Evolutionary conservation across 2,113 vertebrate genomes (phyloP).

Genomic region (Heloderma charlesbogerti): DNA sequence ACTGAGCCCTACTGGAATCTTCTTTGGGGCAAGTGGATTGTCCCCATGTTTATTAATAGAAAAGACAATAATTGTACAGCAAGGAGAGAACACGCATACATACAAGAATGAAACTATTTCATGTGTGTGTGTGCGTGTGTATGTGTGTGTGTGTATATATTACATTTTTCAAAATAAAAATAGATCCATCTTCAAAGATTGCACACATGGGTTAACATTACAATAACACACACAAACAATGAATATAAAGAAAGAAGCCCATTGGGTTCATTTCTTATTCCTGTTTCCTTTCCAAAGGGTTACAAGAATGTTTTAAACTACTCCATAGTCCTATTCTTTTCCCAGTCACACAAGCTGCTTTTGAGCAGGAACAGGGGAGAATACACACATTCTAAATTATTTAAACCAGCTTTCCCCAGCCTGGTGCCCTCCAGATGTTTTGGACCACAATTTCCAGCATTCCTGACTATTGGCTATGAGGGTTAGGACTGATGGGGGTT

Average conservation of each 20-base stretch:
- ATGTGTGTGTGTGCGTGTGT: too few species aligned
- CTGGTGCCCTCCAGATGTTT: too few species aligned
- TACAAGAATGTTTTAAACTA: background rate
- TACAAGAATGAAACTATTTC: background rate
- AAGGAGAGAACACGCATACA: background rate
- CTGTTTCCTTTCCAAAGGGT: background rate
- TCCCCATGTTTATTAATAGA: background rate
- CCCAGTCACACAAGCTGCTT: background rate
- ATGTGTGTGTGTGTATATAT: background rate
- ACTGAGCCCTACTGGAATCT: too few species aligned
- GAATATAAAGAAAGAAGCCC: background rate
- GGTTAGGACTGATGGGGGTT: too few species aligned
- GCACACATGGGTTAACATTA: conserved; percentile 7
- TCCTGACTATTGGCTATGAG: too few species aligned
- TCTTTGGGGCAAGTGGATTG: background rate
- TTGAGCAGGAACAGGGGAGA: too few species aligned
- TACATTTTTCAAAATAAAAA: background rate
- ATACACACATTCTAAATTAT: background rate
- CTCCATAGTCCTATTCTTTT: too few species aligned
- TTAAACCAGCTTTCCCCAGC: too few species aligned
- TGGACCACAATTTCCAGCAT: too few species aligned
- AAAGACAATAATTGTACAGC: background rate
- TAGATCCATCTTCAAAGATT: conserved; percentile 36
- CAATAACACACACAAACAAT: background rate
- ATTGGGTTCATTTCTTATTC: background rate